Evolutionary conservation across 2,888 invertebrate genomes (phyloP), one percentile per base, ranked within the genome.

Genomic region (Eudemis profundana): DNA sequence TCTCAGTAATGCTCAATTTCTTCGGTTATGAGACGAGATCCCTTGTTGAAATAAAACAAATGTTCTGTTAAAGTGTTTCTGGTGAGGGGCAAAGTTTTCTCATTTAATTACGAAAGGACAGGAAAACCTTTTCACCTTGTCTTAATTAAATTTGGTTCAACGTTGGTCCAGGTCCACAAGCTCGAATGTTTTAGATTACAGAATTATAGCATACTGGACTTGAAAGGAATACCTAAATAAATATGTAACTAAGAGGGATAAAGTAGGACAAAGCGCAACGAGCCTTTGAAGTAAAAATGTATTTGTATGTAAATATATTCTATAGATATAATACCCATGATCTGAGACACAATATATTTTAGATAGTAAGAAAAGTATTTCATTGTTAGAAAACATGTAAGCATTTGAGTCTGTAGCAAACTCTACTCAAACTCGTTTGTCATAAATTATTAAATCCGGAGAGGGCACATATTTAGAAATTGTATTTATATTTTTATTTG

Each of bases 21-120:
- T 21, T 14, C 14, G 17, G 53, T 19, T 23, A 54, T 46, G 46
- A 54, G 46, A 50, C 47, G 29, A 44, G 38, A 63, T 61, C 44
- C 63, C 49, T 57, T 49, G 49, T 50, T 42, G 42, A 57, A 63
- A 50, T 63, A 50, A 63, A 63, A 49, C 40, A 63, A 63, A 63
- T 50, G 56, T 42, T 23, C 12, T 51, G 38, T 21, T 21, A 15
- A 33, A 49, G 49, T n/a, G n/a, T 29, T 17, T 21, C 19, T 64
- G 49, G 17, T 36, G 59, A 27, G 36, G 14, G 44, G 8, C 12
- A 19, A 44, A 62, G 46, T 54, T 62, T 54, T 53, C n/a, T 19
- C 23, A 59, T 59, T 51, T 36, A 51, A 64, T 51, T 51, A 51
- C 50, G 19, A 2, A 15, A 51, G 27, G 49, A 36, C 50, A 64